Base-by-base conservation (phyloP, 64 coral and sea anemone genomes). In the Catalaphyllia jardinei region DNA sequence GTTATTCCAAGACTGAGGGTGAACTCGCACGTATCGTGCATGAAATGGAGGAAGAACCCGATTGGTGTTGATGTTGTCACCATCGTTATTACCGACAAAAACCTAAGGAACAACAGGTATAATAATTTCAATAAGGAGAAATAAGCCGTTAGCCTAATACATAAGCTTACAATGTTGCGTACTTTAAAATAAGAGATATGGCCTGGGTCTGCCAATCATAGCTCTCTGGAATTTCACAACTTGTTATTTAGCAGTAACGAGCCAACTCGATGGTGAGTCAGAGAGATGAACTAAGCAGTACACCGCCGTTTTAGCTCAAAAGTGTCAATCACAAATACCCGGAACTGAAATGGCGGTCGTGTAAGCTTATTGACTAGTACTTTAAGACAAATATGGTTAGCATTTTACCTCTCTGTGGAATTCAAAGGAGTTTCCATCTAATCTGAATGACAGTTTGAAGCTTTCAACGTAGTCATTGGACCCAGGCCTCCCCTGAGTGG, bases 1-100 rank as follows among this genome's bases (percentile, higher is more conserved):
- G 60, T 64, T 88, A 35, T 81, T 90, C 96, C 93, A 98, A 16
- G 67, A 79, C 7, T 80, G 49, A 65, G 93, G 93, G 87, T 90
- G 96, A 28, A 98, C 79, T 57, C 96, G 90, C 76, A 94, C 96
- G 65, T 90, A 95, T 0, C 96, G 93, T 14, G 96, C 80, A 46
- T 98, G 96, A 63, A 95, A 98, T 30, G 93, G 74, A 39, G 96
- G 96, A 81, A 98, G 79, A 89, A 98, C 83, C 27, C 71, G 79
- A 46, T 93, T 94, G 22, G 60, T 89, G 15, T 78, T 80, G 38
- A 77, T 79, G 0, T 71, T 93, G 17, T 79, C 86, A 52, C 87
- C 46, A 76, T 98, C 90, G 0, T 17, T 87, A 73, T 98, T 95
- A 28, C 93, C 96, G 42, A 64, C 30, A 63, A 98, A 93, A 42